Base-by-base conservation (phyloP, 2,888 invertebrate genomes). In the Drosophila subquinaria region DNA sequence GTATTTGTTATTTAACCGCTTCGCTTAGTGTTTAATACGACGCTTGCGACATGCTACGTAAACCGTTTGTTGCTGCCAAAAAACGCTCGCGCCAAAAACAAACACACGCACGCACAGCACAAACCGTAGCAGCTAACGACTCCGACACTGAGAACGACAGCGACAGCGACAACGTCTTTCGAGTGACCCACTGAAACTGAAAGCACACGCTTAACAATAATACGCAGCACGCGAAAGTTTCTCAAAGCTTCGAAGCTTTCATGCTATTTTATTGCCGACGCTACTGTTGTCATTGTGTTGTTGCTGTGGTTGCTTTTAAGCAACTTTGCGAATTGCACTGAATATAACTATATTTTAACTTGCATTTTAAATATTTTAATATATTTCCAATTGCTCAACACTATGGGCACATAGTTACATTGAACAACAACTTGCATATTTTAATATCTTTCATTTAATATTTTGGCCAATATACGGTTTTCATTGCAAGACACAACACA, bases 1-100 rank as follows among this genome's bases (percentile, higher is more conserved):
- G 23, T 11, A 30, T 66, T 50, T 53, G 66, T 81, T 79, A 79
- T 79, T 79, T 61, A 79, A 75, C 75, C 65, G 63, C 52, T 61
- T 59, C 51, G 20, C 27, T 62, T 27, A 36, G 15, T 53, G 45
- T 50, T 48, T 48, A 43, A 64, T 69, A 42, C 74, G 74, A 66
- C 65, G 59, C 67, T 68, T 70, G 73, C 77, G 81, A 66, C 74
- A 78, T 65, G 55, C 50, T 47, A 78, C 70, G 65, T 45, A 69
- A 71, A 67, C 40, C 27, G 61, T 56, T 64, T 61, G 61, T 51
- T 72, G 61, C 60, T 57, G 70, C 53, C 62, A 57, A 62, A 62
- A 69, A 70, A 66, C 55, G 69, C 69, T 66, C 70, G 70, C 70
- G 70, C 70, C 70, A 70, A 70, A 71, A 71, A 53, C 57, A 62